phyloP scores from a whole-genome alignment of 2,113 vertebrate species.

The Microtus ochrogaster region DNA sequence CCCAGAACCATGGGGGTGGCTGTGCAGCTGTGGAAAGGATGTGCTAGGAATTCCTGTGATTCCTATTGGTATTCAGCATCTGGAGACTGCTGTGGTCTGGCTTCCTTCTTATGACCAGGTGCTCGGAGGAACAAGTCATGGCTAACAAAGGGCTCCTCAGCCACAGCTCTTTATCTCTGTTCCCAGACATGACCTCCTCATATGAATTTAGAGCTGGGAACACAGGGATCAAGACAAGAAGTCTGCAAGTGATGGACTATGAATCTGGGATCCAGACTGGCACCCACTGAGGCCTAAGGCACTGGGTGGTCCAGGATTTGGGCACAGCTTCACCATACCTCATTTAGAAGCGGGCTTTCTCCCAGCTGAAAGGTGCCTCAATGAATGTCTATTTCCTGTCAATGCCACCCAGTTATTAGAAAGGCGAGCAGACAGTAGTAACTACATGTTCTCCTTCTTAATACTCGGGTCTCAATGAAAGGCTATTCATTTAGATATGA shows the following conservation, averaged over 20 bases:
- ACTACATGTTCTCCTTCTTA: not conserved
- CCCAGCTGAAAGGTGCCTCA: not conserved
- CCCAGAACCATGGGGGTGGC: too few relatives aligned
- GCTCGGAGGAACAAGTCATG: not conserved
- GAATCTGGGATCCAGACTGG: not conserved
- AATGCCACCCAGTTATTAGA: not conserved
- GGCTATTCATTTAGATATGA: not conserved
- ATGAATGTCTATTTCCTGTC: slow-evolving; percentile 14
- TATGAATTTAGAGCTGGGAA: not conserved
- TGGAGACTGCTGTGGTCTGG: not conserved
- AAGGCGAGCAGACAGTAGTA: not conserved
- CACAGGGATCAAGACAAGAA: not conserved
- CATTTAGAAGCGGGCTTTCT: not conserved
- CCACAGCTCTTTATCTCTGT: not conserved
- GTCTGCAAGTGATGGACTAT: not conserved
- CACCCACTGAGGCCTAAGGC: not conserved
- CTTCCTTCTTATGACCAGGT: not conserved
- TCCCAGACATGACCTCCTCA: not conserved
- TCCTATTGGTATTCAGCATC: not conserved
- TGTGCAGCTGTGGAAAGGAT: not conserved
- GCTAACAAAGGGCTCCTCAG: not conserved
- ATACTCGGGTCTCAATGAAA: not conserved
- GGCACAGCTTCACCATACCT: not conserved
- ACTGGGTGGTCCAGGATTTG: not conserved
- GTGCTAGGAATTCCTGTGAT: not conserved